Conservation (phyloP, 2,888 invertebrate species). For the Hirtodrosophila cameraria region DNA sequence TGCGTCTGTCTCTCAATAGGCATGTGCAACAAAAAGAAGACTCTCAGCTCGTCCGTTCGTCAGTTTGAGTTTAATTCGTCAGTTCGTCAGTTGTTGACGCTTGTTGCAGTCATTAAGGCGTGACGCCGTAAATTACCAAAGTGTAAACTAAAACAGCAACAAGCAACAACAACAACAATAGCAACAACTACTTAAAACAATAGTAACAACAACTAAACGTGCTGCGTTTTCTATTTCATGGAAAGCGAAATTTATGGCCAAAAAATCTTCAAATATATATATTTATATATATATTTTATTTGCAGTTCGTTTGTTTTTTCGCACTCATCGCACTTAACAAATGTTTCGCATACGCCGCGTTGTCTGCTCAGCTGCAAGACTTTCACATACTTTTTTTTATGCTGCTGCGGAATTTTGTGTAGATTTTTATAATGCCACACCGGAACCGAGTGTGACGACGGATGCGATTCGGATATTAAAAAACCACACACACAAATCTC, state of each 20-base stretch:
- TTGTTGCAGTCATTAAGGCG: constrained; percentile 73
- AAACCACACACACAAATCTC: constrained; percentile 25
- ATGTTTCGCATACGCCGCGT: constrained; percentile 64
- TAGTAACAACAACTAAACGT: constrained; percentile 31
- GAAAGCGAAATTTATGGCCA: constrained; percentile 71
- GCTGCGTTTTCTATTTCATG: constrained; percentile 57
- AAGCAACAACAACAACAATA: constrained; percentile 18
- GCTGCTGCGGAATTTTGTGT: constrained; percentile 62
- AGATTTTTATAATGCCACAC: constrained; percentile 50
- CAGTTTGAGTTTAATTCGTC: too few species aligned
- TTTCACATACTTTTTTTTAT: constrained; percentile 69
- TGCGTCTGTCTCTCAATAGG: constrained; percentile 10
- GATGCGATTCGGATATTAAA: constrained; percentile 55
- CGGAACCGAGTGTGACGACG: constrained; percentile 62
- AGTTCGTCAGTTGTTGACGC: constrained; percentile 55
- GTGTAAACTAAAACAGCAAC: constrained; percentile 50
- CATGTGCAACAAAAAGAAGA: constrained; percentile 40
- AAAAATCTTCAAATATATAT: constrained; percentile 42
- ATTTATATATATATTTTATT: constrained; percentile 18
- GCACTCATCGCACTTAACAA: constrained; percentile 35
- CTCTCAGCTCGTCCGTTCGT: constrained; percentile 24
- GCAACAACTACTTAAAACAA: constrained; percentile 41
- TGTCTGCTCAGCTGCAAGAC: constrained; percentile 43
- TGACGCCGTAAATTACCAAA: constrained; percentile 73
- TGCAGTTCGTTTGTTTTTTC: constrained; percentile 22